Conservation (phyloP, 2,797 vertebrate genomes). For the Mustela erminea region DNA sequence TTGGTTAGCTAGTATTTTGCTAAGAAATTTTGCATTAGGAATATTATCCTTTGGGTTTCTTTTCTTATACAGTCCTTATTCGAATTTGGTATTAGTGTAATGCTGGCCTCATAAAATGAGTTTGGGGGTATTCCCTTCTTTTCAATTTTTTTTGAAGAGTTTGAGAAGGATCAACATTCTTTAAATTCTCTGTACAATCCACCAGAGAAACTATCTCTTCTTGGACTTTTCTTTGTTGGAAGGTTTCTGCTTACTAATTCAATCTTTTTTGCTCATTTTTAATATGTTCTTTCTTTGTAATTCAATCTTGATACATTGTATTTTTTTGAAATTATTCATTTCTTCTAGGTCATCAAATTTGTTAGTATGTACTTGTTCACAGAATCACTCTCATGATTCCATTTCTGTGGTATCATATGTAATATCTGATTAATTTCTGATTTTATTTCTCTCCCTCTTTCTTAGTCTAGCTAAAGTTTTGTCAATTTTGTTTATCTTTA, state of each 20-base stretch:
- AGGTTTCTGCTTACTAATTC: background rate
- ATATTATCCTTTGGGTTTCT: background rate
- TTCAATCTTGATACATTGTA: background rate
- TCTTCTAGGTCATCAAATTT: background rate
- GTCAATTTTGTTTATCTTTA: background rate
- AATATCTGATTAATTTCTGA: background rate
- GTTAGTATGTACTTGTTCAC: background rate
- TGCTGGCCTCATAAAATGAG: background rate
- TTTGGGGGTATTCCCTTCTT: background rate
- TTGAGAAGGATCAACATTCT: background rate
- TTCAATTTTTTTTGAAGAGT: background rate
- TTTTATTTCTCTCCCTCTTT: background rate
- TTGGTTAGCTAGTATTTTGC: background rate
- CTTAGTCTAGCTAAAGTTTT: background rate
- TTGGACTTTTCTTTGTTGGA: background rate
- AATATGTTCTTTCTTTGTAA: background rate
- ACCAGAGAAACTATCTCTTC: background rate
- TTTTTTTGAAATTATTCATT: background rate
- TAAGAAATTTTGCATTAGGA: background rate
- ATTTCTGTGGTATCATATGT: background rate
- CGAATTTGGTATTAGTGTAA: background rate
- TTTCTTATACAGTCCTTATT: background rate
- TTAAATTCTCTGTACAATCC: background rate
- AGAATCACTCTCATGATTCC: background rate
- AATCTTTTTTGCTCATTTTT: background rate